Base-by-base conservation (phyloP, 2,797 vertebrate genomes). In the Momotus momota region DNA sequence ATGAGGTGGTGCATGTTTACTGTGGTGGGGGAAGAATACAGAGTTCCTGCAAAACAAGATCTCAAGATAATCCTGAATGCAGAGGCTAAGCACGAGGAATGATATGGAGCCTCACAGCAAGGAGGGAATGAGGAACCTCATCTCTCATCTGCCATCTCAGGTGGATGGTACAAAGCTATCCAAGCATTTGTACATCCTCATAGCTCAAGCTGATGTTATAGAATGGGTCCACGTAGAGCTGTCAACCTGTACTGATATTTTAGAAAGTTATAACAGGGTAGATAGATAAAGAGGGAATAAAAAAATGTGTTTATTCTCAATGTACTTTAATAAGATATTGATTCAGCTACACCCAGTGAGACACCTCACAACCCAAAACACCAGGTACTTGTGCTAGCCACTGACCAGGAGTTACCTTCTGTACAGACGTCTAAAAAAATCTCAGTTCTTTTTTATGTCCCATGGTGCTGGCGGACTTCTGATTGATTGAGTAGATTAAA, bases 401-500 rank as follows among this genome's bases (percentile, higher is more conserved):
- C 51, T 88, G 89, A 88, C 82, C 85, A 92, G 60, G 52, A 73
- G 40, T 43, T 60, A 26, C 15, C 25, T 69, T 74, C 78, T 80
- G 41, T 22, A 58, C 6, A 25, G 55, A 27, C 29, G 19, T 21
- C 41, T 79, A 81, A 71, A 77, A 92, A 90, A 89, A 40, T 57
- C 40, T 72, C 23, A 48, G 52, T 66, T 29, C 65, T 58, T 55
- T 75, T 48, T 75, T 48, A 23, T 49, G 38, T 74, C 81, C 62
- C 0, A 0, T 41, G 67, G 72, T 49, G 45, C 73, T 57, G 23
- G 21, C 2, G 2, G 61, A 64, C 49, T 84, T 72, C 75, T 93
- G 80, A 78, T 71, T 87, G 80, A 81, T n/a, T 66, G 67, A 72
- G 70, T 81, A 84, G 90, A 93, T 92, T 87, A 90, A 86, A 94